Evolutionary conservation across 2,113 vertebrate genomes (phyloP), one percentile per base, ranked within the genome.

Genomic region (Gasterosteus nipponicus): DNA sequence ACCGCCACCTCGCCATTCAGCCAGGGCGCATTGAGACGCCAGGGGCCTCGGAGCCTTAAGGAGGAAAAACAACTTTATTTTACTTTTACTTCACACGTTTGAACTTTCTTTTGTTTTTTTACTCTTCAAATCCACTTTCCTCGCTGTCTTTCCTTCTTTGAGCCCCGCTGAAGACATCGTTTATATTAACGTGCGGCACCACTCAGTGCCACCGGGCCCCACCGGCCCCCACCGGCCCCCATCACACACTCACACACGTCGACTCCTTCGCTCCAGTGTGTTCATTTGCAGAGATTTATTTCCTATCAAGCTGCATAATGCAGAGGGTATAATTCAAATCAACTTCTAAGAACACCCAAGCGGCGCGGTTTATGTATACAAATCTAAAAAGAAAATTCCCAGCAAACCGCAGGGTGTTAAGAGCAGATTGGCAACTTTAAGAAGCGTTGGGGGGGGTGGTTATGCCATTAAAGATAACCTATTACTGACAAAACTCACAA

Each of bases 201-300:
- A 83, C 78, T 84, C 85, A 53, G 41, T 67, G 58, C 78, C 6
- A 22, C 16, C 57, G 7, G 11, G 10, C 80, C 29, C n/a, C n/a
- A n/a, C n/a, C n/a, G n/a, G n/a, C n/a, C 12, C 69, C 57, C 57
- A 63, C 72, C n/a, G 58, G n/a, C 57, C 49, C 72, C 47, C 73
- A 10, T 2, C 53, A 10, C 78, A 56, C 69, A 46, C 49, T 66
- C 57, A 73, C 83, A 75, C 73, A 65, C 62, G 26, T 75, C 68
- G 49, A 38, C 78, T 82, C 80, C 72, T 75, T 86, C 84, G 76
- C 86, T 83, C 89, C 78, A 88, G 71, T 85, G 83, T 86, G 88
- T 94, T 93, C 84, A 94, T 93, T 91, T 87, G 86, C 92, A 91
- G 89, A 94, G 93, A 94, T 94, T 93, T 93, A 94, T 94, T 91